These are phyloP conservation scores for Meda fulgida DNA, from an alignment of 2,797 vertebrate genomes.

Conservation along the genomic window DNA sequence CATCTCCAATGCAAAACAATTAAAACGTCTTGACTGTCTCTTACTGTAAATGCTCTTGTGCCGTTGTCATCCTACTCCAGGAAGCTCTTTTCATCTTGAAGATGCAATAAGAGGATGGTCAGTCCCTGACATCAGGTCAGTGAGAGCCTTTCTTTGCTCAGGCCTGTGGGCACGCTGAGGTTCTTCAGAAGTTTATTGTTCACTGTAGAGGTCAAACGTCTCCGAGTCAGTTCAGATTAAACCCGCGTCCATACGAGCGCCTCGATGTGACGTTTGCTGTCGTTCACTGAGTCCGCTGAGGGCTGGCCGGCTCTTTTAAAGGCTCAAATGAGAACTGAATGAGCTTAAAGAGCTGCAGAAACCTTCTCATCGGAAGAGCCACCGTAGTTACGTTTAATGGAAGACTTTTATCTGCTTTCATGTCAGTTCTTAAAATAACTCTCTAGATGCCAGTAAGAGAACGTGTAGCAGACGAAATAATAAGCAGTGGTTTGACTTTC, in stretches of 20 bases:
- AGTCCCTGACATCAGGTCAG: neutral
- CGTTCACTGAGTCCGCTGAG: neutral
- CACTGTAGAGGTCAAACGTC: conserved; percentile 27
- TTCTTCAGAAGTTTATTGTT: conserved; percentile 31
- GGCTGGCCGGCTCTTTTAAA: conserved; percentile 1
- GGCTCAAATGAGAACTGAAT: conserved; percentile 12
- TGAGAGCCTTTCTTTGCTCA: neutral
- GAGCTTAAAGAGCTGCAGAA: conserved; percentile 13
- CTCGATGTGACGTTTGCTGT: neutral
- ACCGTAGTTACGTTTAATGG: neutral
- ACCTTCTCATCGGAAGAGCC: conserved; percentile 14
- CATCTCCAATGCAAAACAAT: neutral
- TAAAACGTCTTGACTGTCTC: neutral
- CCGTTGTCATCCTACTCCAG: neutral
- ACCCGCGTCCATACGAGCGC: conserved; percentile 18
- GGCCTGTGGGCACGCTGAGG: conserved; percentile 1
- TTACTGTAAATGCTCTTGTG: neutral
- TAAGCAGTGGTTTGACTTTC: neutral
- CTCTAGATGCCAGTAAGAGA: neutral
- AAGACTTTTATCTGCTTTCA: neutral
- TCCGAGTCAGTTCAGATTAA: conserved; percentile 26
- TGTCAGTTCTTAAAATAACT: conserved; percentile 3
- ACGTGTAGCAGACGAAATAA: neutral
- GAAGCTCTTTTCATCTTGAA: neutral
- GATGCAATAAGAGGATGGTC: neutral